Evolutionary conservation across 2,113 vertebrate species (phyloP).

Genomic region (Sclerurus mexicanus): DNA sequence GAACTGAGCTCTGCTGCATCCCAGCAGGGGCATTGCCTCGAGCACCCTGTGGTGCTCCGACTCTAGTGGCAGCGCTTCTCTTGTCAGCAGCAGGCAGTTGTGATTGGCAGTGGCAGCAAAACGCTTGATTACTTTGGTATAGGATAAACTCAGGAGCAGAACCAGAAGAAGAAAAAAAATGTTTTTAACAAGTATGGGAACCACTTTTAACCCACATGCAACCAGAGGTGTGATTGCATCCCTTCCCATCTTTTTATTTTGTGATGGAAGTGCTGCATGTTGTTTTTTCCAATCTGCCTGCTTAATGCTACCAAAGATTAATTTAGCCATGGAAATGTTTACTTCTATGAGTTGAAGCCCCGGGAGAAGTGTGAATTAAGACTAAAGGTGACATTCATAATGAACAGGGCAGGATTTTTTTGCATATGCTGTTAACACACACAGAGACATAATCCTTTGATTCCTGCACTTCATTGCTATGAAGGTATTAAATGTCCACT

Average conservation of each 20-base stretch:
- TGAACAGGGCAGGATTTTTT: neutral
- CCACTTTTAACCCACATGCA: neutral
- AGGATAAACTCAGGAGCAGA: neutral
- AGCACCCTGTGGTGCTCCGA: slow-evolving; percentile 25
- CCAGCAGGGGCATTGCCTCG: slow-evolving; percentile 27
- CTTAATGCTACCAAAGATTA: neutral
- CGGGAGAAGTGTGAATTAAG: neutral
- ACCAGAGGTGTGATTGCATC: neutral
- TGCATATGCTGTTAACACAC: neutral
- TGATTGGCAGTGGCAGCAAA: slow-evolving; percentile 39
- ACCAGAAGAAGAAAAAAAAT: neutral
- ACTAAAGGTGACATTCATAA: neutral
- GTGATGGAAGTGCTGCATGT: neutral
- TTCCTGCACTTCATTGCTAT: neutral
- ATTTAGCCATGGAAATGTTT: neutral
- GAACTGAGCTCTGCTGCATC: neutral
- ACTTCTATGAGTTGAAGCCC: neutral
- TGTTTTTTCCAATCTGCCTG: neutral
- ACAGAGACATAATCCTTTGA: neutral
- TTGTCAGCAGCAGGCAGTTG: slow-evolving; percentile 17
- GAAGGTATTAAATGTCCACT: neutral
- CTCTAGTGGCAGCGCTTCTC: neutral
- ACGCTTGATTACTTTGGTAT: neutral
- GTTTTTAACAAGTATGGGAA: neutral
- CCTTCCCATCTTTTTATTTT: neutral